Conservation (phyloP, 2,888 invertebrate genomes). For the Chrysopilus asiliformis region DNA sequence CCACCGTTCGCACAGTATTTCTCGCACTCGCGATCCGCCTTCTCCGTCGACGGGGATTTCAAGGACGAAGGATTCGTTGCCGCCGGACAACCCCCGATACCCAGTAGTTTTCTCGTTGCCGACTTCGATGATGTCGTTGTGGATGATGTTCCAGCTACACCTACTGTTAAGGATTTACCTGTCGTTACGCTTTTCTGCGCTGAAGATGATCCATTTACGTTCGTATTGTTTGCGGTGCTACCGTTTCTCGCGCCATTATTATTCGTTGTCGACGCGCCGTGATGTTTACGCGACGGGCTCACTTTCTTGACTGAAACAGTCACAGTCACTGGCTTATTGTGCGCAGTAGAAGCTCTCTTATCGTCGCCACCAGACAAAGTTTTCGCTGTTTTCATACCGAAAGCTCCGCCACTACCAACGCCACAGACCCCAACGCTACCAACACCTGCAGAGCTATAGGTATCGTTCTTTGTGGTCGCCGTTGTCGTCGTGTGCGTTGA, state of each 20-base stretch:
- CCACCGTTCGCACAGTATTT: conserved; percentile 6
- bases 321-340: neutral
- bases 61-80: neutral
- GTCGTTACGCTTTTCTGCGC: neutral
- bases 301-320: conserved; percentile 25
- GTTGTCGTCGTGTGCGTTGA: neutral
- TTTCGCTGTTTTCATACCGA: too few species aligned
- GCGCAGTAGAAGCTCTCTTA: neutral
- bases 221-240: neutral
- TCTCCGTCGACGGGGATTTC: neutral
- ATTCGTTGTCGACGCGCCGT: too few species aligned
- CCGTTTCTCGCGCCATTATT: too few species aligned
- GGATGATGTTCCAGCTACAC: neutral
- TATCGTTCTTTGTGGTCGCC: neutral
- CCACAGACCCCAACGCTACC: too few species aligned
- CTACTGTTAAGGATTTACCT: neutral
- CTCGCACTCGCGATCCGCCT: conserved; percentile 5
- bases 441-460: neutral
- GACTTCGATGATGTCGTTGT: neutral
- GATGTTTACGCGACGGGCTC: conserved; percentile 27
- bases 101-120: neutral
- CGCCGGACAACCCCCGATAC: neutral
- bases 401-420: too few species aligned
- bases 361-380: neutral
- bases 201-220: neutral